A percentile compares a stretch with the other conserved stretches of the same genome.
phyloP scores from a whole-genome alignment of 2,888 invertebrate species.

The Lysandra coridon region DNA sequence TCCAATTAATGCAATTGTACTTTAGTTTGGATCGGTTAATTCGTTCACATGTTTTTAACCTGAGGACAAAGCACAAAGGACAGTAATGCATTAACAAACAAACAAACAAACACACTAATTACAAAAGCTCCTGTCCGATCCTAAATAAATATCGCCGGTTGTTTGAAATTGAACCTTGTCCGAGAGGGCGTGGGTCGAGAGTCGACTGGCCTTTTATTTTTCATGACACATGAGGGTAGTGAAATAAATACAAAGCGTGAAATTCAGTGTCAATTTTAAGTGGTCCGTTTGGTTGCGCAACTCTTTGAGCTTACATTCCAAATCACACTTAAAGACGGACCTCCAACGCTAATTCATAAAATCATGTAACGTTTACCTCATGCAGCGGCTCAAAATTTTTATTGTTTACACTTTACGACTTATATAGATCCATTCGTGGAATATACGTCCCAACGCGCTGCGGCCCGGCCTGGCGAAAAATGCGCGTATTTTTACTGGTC shows the following conservation, averaged over 20 bases:
- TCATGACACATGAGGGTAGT: conserved; percentile 23
- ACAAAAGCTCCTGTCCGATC: conserved; percentile 37
- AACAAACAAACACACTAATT: conserved; percentile 42
- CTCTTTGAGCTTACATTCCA: background rate
- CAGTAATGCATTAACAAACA: conserved; percentile 37
- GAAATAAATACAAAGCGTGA: conserved; percentile 21
- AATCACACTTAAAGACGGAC: too few species aligned
- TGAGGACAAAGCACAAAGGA: conserved; percentile 32
- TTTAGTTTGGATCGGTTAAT: conserved; percentile 20
- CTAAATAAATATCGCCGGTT: conserved; percentile 38
- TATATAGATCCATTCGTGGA: too few species aligned
- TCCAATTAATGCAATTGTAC: background rate
- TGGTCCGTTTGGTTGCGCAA: background rate
- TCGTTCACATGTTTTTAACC: conserved; percentile 27
- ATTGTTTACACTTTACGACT: too few species aligned
- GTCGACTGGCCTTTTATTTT: background rate
- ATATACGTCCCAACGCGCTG: too few species aligned
- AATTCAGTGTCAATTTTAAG: conserved; percentile 19
- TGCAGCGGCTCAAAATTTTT: too few species aligned
- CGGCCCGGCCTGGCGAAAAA: too few species aligned
- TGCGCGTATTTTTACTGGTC: too few species aligned
- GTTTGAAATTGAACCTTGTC: conserved; percentile 30
- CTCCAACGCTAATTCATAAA: too few species aligned
- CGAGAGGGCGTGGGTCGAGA: background rate
- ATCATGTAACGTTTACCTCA: too few species aligned